Evolutionary conservation across 2,113 vertebrate species (phyloP).

Genomic region (Mus spicilegus): DNA sequence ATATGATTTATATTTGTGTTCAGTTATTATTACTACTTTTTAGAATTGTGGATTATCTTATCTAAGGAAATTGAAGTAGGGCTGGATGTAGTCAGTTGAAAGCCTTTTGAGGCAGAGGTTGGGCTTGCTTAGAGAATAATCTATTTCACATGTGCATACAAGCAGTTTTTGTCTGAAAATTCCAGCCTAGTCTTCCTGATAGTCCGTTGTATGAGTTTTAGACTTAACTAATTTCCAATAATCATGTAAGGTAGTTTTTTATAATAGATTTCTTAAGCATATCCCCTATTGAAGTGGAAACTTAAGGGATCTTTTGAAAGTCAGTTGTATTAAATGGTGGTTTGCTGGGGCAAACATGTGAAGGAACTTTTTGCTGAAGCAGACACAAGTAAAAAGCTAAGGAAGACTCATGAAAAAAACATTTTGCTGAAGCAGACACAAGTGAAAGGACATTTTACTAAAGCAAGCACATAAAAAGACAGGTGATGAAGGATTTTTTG

Average conservation of each 20-base stretch:
- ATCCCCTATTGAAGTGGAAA: background rate
- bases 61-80: background rate
- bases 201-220: background rate
- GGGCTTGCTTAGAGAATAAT: background rate
- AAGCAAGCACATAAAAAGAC: no score
- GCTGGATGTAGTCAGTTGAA: background rate
- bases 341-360: no score
- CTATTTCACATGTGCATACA: background rate
- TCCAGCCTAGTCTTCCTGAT: background rate
- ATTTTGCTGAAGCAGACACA: no score
- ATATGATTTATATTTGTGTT: constrained; percentile 12
- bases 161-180: background rate
- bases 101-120: background rate
- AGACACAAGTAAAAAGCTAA: no score
- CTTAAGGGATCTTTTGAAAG: no score
- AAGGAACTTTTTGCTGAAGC: no score
- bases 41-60: background rate
- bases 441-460: no score
- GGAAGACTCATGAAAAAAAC: no score
- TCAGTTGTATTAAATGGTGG: no score
- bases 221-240: background rate
- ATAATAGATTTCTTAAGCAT: constrained; percentile 18
- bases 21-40: background rate
- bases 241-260: background rate
- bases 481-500: no score